Evolutionary conservation across 2,888 invertebrate genomes (phyloP), one percentile per base, ranked within the genome.

Genomic region (Eustalomyia histrio): DNA sequence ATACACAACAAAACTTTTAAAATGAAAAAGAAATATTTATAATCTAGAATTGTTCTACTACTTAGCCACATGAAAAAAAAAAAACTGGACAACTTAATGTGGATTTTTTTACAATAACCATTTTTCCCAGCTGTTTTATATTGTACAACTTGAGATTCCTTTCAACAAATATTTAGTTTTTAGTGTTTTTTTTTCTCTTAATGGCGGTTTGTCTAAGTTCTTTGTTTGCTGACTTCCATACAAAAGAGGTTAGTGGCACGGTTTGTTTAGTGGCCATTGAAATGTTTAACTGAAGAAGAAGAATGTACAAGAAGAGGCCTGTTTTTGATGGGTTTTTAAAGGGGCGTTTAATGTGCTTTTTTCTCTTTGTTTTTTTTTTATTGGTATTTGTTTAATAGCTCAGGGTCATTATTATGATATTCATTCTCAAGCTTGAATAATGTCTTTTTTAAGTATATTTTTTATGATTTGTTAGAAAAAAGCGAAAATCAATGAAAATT

Each of bases 191-290:
- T 47, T n/a, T 47, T n/a, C 43, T 47, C 43, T 47, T 1, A n/a
- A 7, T n/a, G 14, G 12, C 43, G 1, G 43, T 7, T n/a, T 47
- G 6, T 47, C 43, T 47, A n/a, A 47, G n/a, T 47, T 47, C 43
- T 47, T 47, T 47, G 43, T n/a, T 47, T 47, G 29, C 29, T 47
- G n/a, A 6, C 18, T 71, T 79, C 35, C 65, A 71, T 60, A 39
- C 55, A 55, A 71, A 79, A 65, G 60, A 73, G 69, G 47, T 79
- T 61, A 75, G 69, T 71, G 75, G 71, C 55, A 75, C 75, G 47
- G 5, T 71, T 43, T 52, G 18, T 18, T 29, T 24, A 47, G 14
- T 47, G n/a, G 12, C 43, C 43, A n/a, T 47, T 47, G 39, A 12
- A 47, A 1, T 47, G n/a, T n/a, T 47, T n/a, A n/a, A 14, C n/a